Percentiles rank a stretch among this genome's conserved stretches.
Evolutionary conservation across 2,888 invertebrate species (phyloP).

Genomic region (Tromatobia lineatoria): DNA sequence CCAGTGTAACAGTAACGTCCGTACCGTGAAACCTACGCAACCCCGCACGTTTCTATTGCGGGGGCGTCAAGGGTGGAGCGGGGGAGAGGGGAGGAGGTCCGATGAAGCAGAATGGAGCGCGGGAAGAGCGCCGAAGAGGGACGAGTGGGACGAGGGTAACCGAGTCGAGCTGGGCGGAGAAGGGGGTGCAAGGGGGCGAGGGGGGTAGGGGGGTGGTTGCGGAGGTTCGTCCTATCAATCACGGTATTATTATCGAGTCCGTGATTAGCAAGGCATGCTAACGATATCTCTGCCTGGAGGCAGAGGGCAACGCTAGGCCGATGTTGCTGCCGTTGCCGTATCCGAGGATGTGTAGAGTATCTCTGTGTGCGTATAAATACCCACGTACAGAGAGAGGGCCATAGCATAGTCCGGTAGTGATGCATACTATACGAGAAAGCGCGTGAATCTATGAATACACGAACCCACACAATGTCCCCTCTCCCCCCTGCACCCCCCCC

Average conservation of each 20-base stretch:
- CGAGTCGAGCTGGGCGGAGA: slow-evolving; percentile 35
- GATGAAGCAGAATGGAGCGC: slow-evolving; percentile 15
- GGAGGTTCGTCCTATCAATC: slow-evolving; percentile 85
- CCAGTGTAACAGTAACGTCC: not conserved
- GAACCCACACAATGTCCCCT: slow-evolving; percentile 13
- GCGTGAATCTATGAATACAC: slow-evolving; percentile 53
- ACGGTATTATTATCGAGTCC: slow-evolving; percentile 85
- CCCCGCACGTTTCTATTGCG: not conserved
- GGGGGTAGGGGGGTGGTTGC: slow-evolving; percentile 64
- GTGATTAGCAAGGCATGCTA: slow-evolving; percentile 85
- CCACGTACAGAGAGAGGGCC: slow-evolving; percentile 7
- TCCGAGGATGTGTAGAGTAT: slow-evolving; percentile 18
- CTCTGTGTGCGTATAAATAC: slow-evolving; percentile 42
- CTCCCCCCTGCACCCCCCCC: not conserved
- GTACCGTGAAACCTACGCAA: not conserved
- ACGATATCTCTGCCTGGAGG: slow-evolving; percentile 84
- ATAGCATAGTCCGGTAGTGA: not conserved
- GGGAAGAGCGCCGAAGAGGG: slow-evolving; percentile 54
- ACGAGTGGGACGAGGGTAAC: slow-evolving; percentile 34
- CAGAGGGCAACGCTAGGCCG: slow-evolving; percentile 78
- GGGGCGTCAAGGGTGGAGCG: not conserved
- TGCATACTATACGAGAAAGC: slow-evolving; percentile 23
- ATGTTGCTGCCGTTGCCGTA: slow-evolving; percentile 52
- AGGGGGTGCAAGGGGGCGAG: slow-evolving; percentile 50
- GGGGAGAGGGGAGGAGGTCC: not conserved